Evolutionary conservation across 2,888 invertebrate species (phyloP).

Genomic region (Heteropelma amictum): DNA sequence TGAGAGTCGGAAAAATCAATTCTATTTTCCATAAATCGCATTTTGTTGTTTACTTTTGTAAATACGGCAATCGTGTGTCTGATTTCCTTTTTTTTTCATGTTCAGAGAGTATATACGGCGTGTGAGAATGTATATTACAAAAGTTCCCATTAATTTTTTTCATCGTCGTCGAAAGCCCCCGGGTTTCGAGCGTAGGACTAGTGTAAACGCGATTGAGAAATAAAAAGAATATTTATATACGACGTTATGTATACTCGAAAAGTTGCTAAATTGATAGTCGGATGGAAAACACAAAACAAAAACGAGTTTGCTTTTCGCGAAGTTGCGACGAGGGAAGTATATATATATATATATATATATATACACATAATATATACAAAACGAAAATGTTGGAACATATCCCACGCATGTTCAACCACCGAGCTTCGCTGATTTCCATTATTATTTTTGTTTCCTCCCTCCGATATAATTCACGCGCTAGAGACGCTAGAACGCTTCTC

Average conservation of each 20-base stretch:
- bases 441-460: neutral
- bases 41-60: slow-evolving; percentile 42
- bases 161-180: slow-evolving; percentile 27
- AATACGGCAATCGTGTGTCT: slow-evolving; percentile 38
- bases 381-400: slow-evolving; percentile 39
- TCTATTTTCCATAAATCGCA: slow-evolving; percentile 27
- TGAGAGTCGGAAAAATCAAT: slow-evolving; percentile 29
- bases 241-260: slow-evolving; percentile 35
- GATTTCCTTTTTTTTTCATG: slow-evolving; percentile 19
- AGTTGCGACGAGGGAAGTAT: slow-evolving; percentile 16
- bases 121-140: slow-evolving; percentile 39
- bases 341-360: neutral
- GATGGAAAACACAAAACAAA: too few relatives aligned
- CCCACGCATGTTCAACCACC: slow-evolving; percentile 23
- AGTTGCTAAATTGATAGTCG: slow-evolving; percentile 35
- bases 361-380: too few relatives aligned
- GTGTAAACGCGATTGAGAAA: slow-evolving; percentile 18
- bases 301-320: slow-evolving; percentile 37
- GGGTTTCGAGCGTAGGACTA: slow-evolving; percentile 21
- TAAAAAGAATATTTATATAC: slow-evolving; percentile 21
- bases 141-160: slow-evolving; percentile 41
- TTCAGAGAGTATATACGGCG: slow-evolving; percentile 48
- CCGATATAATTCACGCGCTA: neutral
- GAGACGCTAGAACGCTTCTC: neutral
- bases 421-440: slow-evolving; percentile 25